A percentile compares a stretch with the other conserved stretches of the same genome.
Evolutionary conservation across 1,140 invertebrate genomes (phyloP).

Genomic region (Aphidius gifuensis): DNA sequence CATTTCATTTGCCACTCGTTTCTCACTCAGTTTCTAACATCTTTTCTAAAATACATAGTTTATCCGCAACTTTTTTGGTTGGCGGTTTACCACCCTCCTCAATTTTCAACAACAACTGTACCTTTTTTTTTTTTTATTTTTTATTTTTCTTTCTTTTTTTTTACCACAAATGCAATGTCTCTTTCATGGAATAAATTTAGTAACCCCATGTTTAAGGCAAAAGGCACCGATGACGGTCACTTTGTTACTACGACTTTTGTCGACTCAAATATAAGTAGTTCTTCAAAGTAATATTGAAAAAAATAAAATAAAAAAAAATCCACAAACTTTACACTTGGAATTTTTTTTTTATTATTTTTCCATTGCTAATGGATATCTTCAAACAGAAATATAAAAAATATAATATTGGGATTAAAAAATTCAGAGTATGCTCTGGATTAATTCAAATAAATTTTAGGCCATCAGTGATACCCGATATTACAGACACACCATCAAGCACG

Average conservation of each 20-base stretch:
- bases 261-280: background rate
- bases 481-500: background rate
- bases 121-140: constrained; percentile 8
- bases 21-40: too few relatives aligned
- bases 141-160: background rate
- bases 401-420: background rate
- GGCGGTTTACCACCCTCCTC: background rate
- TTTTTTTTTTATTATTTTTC: too few relatives aligned
- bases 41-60: too few relatives aligned
- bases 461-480: background rate
- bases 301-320: too few relatives aligned
- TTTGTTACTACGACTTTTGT: background rate
- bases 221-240: constrained; percentile 11
- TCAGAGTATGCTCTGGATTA: background rate
- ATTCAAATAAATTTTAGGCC: background rate
- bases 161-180: constrained; percentile 1
- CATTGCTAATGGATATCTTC: too few relatives aligned
- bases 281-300: background rate
- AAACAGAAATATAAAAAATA: background rate
- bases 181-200: constrained; percentile 19
- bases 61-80: too few relatives aligned
- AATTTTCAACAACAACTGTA: constrained; percentile 20
- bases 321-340: too few relatives aligned
- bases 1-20: constrained; percentile 10
- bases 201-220: background rate